Percentiles rank a stretch among this genome's conserved stretches.
These are phyloP conservation scores for Palythoa grandis DNA, from an alignment of 92 coral and sea anemone genomes.

Conservation along the genomic window DNA sequence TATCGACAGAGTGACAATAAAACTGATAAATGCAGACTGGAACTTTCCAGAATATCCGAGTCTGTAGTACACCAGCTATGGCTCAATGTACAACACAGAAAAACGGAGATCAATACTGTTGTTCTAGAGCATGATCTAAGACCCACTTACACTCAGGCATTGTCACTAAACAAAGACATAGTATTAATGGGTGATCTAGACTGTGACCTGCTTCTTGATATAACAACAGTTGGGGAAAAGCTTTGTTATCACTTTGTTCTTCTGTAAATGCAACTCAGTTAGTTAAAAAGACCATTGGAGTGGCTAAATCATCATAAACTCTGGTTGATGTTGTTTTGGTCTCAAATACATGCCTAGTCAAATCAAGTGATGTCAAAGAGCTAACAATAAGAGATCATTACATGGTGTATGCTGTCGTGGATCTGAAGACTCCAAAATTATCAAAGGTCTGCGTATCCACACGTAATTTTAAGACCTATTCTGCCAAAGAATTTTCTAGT, in stretches of 20 bases:
- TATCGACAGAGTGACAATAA: too few species aligned
- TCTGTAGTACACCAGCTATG: too few species aligned
- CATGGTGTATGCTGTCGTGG: slow-evolving; percentile 46
- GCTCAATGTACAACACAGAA: too few species aligned
- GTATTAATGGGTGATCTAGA: slow-evolving; percentile 14
- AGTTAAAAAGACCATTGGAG: slow-evolving; percentile 38
- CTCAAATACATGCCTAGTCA: slow-evolving; percentile 31
- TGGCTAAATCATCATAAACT: slow-evolving; percentile 19
- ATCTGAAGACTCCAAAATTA: slow-evolving; percentile 54
- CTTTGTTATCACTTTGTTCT: slow-evolving; percentile 33
- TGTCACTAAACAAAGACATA: slow-evolving; percentile 15
- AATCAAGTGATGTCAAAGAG: slow-evolving; percentile 29
- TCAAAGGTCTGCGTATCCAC: slow-evolving; percentile 40
- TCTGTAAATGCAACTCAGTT: slow-evolving; percentile 36
- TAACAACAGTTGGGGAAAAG: slow-evolving; percentile 23
- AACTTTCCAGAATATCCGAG: too few species aligned
- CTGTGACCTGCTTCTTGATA: slow-evolving; percentile 18
- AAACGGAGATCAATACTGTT: too few species aligned
- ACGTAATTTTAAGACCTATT: slow-evolving; percentile 36
- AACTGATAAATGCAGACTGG: too few species aligned
- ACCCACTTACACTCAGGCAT: slow-evolving; percentile 6
- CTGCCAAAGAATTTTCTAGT: not conserved
- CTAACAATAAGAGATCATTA: slow-evolving; percentile 64
- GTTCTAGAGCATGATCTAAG: not conserved
- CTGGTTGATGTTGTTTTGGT: slow-evolving; percentile 37